Evolutionary conservation across 92 coral and sea anemone genomes (phyloP).

Genomic region (Phymanthus crucifer): DNA sequence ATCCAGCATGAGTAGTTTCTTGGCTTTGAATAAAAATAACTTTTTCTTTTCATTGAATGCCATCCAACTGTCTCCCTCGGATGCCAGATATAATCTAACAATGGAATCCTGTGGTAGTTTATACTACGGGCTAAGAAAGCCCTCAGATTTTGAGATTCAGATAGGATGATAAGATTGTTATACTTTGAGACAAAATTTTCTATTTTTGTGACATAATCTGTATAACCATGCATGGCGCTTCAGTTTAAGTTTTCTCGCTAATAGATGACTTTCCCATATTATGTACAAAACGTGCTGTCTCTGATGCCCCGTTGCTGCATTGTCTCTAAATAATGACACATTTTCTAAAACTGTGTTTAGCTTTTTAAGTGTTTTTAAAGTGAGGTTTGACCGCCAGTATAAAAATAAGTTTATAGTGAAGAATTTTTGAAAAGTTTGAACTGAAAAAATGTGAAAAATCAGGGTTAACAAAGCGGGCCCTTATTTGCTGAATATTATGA

Average conservation of each 20-base stretch:
- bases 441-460: too few species aligned
- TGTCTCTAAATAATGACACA: too few species aligned
- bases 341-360: too few species aligned
- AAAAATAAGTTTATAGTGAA: too few species aligned
- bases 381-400: too few species aligned
- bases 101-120: not conserved
- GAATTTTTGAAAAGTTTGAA: too few species aligned
- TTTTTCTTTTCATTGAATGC: not conserved
- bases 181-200: not conserved
- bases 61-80: not conserved
- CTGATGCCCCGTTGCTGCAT: too few species aligned
- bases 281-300: too few species aligned
- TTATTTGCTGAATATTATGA: too few species aligned
- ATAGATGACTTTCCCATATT: too few species aligned
- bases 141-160: not conserved
- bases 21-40: not conserved
- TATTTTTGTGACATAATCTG: not conserved
- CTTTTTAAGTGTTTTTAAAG: too few species aligned
- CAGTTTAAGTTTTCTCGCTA: not conserved
- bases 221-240: not conserved
- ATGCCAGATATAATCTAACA: not conserved
- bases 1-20: not conserved
- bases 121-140: not conserved
- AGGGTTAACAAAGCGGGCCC: too few species aligned
- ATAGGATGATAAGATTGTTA: not conserved